Percentiles rank a stretch among this genome's conserved stretches.
Conservation (phyloP, 2,113 vertebrate species). For the Ptilonorhynchus violaceus region DNA sequence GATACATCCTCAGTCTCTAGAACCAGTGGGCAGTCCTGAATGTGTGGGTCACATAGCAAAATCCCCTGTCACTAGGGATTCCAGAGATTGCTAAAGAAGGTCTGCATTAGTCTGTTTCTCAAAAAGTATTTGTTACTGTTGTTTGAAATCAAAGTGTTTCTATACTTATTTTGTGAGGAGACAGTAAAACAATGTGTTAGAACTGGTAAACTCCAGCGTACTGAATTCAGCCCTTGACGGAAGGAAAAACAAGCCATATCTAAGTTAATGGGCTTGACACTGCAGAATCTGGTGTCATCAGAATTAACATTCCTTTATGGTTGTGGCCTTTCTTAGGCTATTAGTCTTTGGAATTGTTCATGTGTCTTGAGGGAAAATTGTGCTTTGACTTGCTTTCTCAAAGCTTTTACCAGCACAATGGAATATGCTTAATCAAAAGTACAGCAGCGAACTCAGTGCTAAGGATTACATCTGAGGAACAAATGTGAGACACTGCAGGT, state of each 20-base stretch:
- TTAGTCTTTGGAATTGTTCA: background rate
- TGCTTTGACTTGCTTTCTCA: background rate
- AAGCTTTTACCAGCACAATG: background rate
- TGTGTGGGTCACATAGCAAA: background rate
- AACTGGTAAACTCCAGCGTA: background rate
- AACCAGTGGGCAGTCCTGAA: background rate
- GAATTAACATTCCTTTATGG: background rate
- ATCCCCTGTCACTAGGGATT: background rate
- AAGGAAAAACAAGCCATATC: background rate
- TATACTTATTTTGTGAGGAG: background rate
- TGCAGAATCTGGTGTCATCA: background rate
- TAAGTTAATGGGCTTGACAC: background rate
- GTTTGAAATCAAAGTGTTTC: background rate
- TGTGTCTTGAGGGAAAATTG: background rate
- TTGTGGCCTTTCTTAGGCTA: background rate
- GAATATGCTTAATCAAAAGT: conserved; percentile 7
- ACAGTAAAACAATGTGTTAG: background rate
- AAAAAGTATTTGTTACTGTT: background rate
- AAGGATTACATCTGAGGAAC: background rate
- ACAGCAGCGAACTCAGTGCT: background rate
- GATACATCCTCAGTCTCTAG: background rate
- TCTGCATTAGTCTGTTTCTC: background rate
- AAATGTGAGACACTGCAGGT: background rate
- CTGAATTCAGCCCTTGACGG: background rate
- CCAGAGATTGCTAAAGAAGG: background rate